Conservation (phyloP, 1,140 invertebrate genomes). For the Parapsyche elsis region DNA sequence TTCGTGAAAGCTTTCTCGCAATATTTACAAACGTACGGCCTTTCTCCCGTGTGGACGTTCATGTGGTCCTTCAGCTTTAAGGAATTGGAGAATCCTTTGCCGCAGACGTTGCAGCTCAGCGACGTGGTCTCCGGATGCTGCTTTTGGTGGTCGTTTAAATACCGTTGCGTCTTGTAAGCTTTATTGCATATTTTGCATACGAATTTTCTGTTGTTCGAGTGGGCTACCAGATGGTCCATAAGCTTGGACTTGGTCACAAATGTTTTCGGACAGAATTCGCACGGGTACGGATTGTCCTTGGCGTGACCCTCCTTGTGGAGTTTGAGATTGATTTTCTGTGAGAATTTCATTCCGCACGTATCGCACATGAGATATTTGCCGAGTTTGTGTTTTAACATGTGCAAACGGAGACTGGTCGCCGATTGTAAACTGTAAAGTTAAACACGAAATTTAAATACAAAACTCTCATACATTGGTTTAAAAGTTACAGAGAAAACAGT, state of each 20-base stretch:
- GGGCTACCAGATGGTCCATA: slow-evolving; percentile 66
- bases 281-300: slow-evolving; percentile 71
- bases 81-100: slow-evolving; percentile 65
- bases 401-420: slow-evolving; percentile 59
- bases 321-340: slow-evolving; percentile 67
- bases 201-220: slow-evolving; percentile 64
- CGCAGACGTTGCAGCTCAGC: slow-evolving; percentile 65
- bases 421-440: slow-evolving; percentile 41
- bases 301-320: slow-evolving; percentile 69
- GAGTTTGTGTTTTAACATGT: slow-evolving; percentile 66
- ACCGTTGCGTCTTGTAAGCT: slow-evolving; percentile 68
- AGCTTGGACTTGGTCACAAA: slow-evolving; percentile 59
- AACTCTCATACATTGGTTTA: neutral
- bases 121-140: slow-evolving; percentile 64
- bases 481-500: neutral
- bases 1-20: slow-evolving; percentile 69
- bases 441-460: neutral
- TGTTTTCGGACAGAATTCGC: slow-evolving; percentile 31
- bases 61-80: slow-evolving; percentile 69
- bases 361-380: slow-evolving; percentile 65
- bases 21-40: slow-evolving; percentile 69
- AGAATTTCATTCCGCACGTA: slow-evolving; percentile 67
- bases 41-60: slow-evolving; percentile 69
- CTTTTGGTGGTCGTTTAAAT: slow-evolving; percentile 66
- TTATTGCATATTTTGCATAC: slow-evolving; percentile 65